These are phyloP conservation scores for Lepidochitona cinerea DNA, from an alignment of 2,888 invertebrate species.

Conservation along the genomic window DNA sequence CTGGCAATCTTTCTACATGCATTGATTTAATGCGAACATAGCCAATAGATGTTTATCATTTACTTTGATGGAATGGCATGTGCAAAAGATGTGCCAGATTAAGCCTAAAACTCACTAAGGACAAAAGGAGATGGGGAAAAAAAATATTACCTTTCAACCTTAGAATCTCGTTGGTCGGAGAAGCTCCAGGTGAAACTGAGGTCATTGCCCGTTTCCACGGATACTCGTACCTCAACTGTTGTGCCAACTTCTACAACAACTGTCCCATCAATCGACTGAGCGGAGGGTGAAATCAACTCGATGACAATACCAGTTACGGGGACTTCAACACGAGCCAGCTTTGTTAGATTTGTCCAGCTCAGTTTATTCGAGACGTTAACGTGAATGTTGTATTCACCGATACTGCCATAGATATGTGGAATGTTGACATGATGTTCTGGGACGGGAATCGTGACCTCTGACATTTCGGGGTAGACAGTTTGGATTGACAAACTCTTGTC, in stretches of 20 bases:
- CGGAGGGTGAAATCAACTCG: conserved; percentile 32
- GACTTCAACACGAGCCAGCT: conserved; percentile 36
- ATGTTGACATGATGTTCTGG: conserved; percentile 29
- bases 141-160: too few species aligned
- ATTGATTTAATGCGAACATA: too few species aligned
- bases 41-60: too few species aligned
- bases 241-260: conserved; percentile 28
- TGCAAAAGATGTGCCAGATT: too few species aligned
- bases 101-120: too few species aligned
- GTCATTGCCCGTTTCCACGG: conserved; percentile 50
- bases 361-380: conserved; percentile 52
- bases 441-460: neutral
- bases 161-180: conserved; percentile 29
- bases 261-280: too few species aligned
- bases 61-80: too few species aligned
- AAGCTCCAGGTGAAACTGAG: conserved; percentile 59
- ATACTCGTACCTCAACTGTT: conserved; percentile 44
- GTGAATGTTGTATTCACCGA: conserved; percentile 47
- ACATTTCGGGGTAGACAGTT: neutral
- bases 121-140: neutral
- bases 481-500: neutral
- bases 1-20: too few species aligned
- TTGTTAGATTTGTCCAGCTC: conserved; percentile 28
- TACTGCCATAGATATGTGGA: conserved; percentile 31
- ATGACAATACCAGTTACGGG: conserved; percentile 45